These are phyloP conservation scores for Lithosia quadra DNA, from an alignment of 2,888 invertebrate genomes.

Conservation along the genomic window DNA sequence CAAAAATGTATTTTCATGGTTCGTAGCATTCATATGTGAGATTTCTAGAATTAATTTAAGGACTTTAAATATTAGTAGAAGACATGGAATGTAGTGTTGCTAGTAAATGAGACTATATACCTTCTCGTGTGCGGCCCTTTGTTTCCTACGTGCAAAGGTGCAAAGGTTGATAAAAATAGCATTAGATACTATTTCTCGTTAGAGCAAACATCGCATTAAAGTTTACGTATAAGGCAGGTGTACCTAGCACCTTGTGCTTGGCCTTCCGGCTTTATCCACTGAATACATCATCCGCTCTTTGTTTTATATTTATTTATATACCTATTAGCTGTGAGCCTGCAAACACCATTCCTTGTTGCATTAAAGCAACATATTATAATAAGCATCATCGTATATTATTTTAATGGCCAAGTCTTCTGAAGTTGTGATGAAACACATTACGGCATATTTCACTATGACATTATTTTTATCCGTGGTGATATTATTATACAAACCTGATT, in stretches of 20 bases:
- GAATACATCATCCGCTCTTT: slow-evolving; percentile 75
- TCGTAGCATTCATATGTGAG: too few species aligned
- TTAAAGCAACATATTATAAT: background rate
- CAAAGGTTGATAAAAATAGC: slow-evolving; percentile 33
- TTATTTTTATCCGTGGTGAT: background rate
- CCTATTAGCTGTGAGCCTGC: slow-evolving; percentile 40
- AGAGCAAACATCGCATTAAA: slow-evolving; percentile 57
- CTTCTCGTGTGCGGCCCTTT: background rate
- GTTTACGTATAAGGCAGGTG: slow-evolving; percentile 70
- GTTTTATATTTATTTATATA: slow-evolving; percentile 56
- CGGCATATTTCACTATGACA: background rate
- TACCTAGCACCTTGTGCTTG: slow-evolving; percentile 74
- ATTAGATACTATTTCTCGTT: slow-evolving; percentile 46
- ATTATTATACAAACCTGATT: background rate
- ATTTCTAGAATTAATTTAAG: too few species aligned
- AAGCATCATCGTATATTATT: background rate
- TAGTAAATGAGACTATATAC: background rate
- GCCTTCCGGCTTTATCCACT: slow-evolving; percentile 75
- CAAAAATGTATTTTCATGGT: too few species aligned
- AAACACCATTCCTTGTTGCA: slow-evolving; percentile 15
- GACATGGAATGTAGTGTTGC: background rate
- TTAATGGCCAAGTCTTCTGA: background rate
- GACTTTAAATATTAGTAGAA: too few species aligned
- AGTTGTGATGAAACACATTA: background rate
- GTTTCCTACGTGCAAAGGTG: slow-evolving; percentile 18